Conservation (phyloP, 2,797 vertebrate species). For the Danio tinwini region DNA sequence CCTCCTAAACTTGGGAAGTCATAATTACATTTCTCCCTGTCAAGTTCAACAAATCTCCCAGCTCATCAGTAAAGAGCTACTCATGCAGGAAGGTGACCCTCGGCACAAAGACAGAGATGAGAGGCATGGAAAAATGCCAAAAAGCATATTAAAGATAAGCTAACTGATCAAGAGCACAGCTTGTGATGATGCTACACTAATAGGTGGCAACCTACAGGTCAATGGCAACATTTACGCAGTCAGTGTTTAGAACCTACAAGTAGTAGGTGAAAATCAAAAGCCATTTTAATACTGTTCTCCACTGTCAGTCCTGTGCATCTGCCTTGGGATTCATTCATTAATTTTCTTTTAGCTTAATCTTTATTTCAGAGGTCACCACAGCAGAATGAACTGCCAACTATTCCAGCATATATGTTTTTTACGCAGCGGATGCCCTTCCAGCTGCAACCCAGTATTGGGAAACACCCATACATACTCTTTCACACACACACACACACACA, state of each 20-base stretch:
- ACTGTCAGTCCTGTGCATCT: too few relatives aligned
- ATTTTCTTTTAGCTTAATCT: too few relatives aligned
- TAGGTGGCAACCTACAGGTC: not conserved
- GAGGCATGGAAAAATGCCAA: not conserved
- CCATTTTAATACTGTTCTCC: too few relatives aligned
- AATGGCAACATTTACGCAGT: not conserved
- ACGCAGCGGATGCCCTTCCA: too few relatives aligned
- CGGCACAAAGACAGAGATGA: not conserved
- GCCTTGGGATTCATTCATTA: too few relatives aligned
- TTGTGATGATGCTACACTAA: not conserved
- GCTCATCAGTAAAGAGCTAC: conserved; percentile 4
- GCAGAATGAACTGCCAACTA: too few relatives aligned
- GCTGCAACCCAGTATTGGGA: too few relatives aligned
- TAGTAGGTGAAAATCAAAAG: not conserved
- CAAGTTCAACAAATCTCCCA: conserved; percentile 32
- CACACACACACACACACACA: too few relatives aligned
- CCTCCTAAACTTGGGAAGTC: not conserved
- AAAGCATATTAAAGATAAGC: not conserved
- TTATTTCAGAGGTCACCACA: too few relatives aligned
- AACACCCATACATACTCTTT: too few relatives aligned
- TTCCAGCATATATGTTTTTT: too few relatives aligned
- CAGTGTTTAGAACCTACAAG: not conserved
- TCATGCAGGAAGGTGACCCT: conserved; percentile 8
- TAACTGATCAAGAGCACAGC: not conserved
- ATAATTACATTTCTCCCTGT: conserved; percentile 3